Base-by-base conservation (phyloP, 2,797 vertebrate species). In the Phoebastria nigripes region DNA sequence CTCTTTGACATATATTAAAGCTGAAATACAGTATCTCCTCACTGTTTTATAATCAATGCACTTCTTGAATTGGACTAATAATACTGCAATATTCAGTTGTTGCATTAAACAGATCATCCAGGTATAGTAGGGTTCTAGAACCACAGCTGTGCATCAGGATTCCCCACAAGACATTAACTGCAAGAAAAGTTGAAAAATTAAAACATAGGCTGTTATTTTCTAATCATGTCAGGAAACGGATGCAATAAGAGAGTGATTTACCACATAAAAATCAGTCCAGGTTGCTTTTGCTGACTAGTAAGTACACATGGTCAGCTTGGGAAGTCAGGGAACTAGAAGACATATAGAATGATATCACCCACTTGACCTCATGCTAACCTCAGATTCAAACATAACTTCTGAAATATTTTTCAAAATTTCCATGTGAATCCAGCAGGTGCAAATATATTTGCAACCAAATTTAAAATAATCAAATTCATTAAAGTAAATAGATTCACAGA, bases 141-240 rank as follows among this genome's bases (percentile, higher is more conserved):
- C 9, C 22, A 39, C 4, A 65, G 35, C 33, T 35, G 3, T 46
- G 2, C 28, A 61, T 54, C 47, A 51, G 6, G 22, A 59, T 67
- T 69, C 12, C 13, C 35, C 74, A 58, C 7, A 72, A 76, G 31
- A 51, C 8, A 52, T 4, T 4, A 44, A 12, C 8, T 11, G 35
- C 21, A 65, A 78, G 51, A 59, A 77, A 73, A 73, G 19, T 9
- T 33, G 8, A 55, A 71, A 79, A 67, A 59, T 11, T 26, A 54
- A 58, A 71, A 42, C 3, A 3, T 8, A 1, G 0, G 11, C 8
- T 47, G 2, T 1, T 62, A 72, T 85, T 39, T 56, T 16, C 9
- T 59, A 58, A 33, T 22, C 10, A 5, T 29, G 15, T 9, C 1
- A 76, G 29, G 24, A 72, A 82, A 56, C 69, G 6, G 8, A 67